Base-by-base conservation (phyloP, 2,888 invertebrate species). In the Odontocolon sp. region DNA sequence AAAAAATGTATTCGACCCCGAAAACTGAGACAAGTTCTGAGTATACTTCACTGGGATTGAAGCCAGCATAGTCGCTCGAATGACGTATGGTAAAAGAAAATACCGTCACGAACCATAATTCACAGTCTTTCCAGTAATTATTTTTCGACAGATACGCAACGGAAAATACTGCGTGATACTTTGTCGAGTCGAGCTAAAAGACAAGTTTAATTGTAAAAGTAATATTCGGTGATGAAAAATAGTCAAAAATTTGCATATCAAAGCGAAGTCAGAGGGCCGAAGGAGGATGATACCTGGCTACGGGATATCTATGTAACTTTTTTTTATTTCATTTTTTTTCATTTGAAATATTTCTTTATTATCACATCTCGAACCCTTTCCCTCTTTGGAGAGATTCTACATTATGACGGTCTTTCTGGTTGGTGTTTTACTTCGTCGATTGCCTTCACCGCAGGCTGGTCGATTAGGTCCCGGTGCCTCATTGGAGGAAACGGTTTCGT, bases 261-360 rank as follows among this genome's bases (percentile, higher is more conserved):
- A 2, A 3, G 5, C 1, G n/a, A 28, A 28, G 8, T 8, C 42
- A 31, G 5, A 18, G 18, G 18, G 3, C 5, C n/a, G 28, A 42
- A 28, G 40, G 28, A n/a, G 26, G 26, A n/a, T 11, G 16, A 14
- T 4, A 3, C 8, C 16, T 11, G 5, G 16, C 31, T 6, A 6
- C 11, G 42, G 8, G n/a, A 31, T 45, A 5, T 56, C 23, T 11
- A 8, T 57, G n/a, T n/a, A n/a, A n/a, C n/a, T n/a, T 26, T 54
- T 52, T 56, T 61, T 57, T 52, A 38, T 28, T 66, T 2, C 38
- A 18, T 23, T 16, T 8, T 18, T 66, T 56, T 38, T 18, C 23
- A 14, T 68, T 70, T 77, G 73, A n/a, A n/a, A n/a, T n/a, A 80
- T 77, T 77, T 40, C 63, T 59, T 73, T 69, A 76, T 82, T 67